These are phyloP conservation scores for Chalcis sispes DNA, from an alignment of 2,888 invertebrate species.

Conservation along the genomic window DNA sequence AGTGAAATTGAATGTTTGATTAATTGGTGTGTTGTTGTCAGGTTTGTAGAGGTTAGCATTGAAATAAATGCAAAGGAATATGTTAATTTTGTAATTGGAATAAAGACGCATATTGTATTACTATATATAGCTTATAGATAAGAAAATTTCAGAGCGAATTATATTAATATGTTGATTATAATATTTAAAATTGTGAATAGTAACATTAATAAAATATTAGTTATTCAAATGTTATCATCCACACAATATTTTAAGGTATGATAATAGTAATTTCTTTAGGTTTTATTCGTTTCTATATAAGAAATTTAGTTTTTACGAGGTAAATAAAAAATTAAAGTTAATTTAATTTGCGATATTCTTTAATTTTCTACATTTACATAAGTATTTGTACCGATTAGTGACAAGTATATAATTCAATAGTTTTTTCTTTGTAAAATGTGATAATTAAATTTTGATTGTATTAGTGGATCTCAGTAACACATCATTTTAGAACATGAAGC, in stretches of 20 bases:
- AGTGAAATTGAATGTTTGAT: constrained; percentile 19
- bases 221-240: constrained; percentile 18
- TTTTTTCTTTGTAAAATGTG: no score
- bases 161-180: constrained; percentile 14
- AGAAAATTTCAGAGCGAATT: constrained; percentile 27
- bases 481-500: no score
- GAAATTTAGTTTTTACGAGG: no score
- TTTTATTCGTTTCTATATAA: no score
- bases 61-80: constrained; percentile 4
- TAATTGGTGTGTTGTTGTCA: constrained; percentile 17
- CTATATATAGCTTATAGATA: constrained; percentile 18
- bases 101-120: constrained; percentile 33
- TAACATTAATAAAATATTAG: constrained; percentile 15
- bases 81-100: constrained; percentile 36
- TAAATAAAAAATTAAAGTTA: no score
- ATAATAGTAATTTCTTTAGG: no score
- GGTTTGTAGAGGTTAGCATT: constrained; percentile 24
- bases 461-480: no score
- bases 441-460: no score
- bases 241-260: neutral
- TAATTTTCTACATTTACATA: no score
- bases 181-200: constrained; percentile 42
- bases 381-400: no score
- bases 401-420: no score
- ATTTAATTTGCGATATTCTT: no score